phyloP scores from a whole-genome alignment of 2,888 invertebrate species.

The Cerastoderma edule region DNA sequence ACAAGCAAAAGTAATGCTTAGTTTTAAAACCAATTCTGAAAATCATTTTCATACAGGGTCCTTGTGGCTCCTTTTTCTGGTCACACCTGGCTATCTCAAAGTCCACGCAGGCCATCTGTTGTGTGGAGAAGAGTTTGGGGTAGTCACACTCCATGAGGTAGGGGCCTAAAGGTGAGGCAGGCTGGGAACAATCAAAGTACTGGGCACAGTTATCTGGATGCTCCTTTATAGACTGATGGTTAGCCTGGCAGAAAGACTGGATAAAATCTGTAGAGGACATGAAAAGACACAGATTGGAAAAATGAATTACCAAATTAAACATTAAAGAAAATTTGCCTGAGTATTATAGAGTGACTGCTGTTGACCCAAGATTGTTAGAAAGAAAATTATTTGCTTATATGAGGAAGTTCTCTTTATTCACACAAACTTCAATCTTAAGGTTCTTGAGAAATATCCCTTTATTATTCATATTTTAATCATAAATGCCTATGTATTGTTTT shows the following conservation, averaged over 20 bases:
- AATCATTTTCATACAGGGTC: conserved; percentile 59
- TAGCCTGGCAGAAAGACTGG: conserved; percentile 50
- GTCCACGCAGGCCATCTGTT: conserved; percentile 28
- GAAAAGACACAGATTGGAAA: not conserved
- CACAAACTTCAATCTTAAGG: no score
- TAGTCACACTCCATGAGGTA: conserved; percentile 65
- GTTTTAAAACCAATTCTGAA: no score
- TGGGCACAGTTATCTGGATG: conserved; percentile 63
- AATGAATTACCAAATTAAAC: not conserved
- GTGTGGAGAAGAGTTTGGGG: conserved; percentile 58
- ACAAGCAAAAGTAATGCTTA: no score
- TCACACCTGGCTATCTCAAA: conserved; percentile 43
- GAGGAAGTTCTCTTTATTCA: no score
- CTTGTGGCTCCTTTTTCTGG: conserved; percentile 34
- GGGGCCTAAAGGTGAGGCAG: conserved; percentile 48
- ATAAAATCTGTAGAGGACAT: conserved; percentile 42
- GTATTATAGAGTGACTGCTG: no score
- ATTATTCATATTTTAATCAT: no score
- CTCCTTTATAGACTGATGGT: conserved; percentile 37
- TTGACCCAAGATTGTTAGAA: no score
- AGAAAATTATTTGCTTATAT: no score
- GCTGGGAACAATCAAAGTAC: conserved; percentile 61
- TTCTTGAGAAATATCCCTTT: no score
- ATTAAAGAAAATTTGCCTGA: no score
- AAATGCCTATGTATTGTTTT: no score